These are phyloP conservation scores for Dicranocentrus wangi DNA, from an alignment of 2,888 invertebrate genomes.

Conservation along the genomic window DNA sequence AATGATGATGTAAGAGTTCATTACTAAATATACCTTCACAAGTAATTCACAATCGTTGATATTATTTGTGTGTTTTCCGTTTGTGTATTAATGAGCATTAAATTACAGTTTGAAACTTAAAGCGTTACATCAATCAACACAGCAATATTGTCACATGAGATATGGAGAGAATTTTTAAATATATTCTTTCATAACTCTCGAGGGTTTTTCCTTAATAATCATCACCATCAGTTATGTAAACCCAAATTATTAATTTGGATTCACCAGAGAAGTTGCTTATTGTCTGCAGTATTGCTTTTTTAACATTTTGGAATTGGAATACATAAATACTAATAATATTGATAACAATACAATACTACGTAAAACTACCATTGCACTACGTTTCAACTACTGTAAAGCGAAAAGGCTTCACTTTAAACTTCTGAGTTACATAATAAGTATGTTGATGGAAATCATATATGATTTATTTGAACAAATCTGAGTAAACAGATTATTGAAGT, in stretches of 20 bases:
- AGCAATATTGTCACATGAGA: conserved; percentile 40
- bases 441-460: neutral
- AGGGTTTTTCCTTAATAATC: neutral
- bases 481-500: too few species aligned
- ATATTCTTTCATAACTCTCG: neutral
- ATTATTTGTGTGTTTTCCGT: neutral
- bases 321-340: neutral
- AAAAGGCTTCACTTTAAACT: conserved; percentile 47
- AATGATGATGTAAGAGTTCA: neutral
- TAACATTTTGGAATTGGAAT: neutral
- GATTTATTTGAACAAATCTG: neutral
- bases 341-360: conserved; percentile 1
- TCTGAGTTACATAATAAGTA: neutral
- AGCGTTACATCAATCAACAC: conserved; percentile 18
- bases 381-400: conserved; percentile 43
- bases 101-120: conserved; percentile 4
- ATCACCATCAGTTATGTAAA: neutral
- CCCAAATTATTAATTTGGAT: conserved; percentile 24
- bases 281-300: conserved; percentile 57
- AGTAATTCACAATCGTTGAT: neutral
- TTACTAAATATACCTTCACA: conserved; percentile 7
- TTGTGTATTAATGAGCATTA: conserved; percentile 19
- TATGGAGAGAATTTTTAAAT: conserved; percentile 39
- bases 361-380: conserved; percentile 47
- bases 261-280: conserved; percentile 33